Evolutionary conservation across 1,140 invertebrate genomes (phyloP), one percentile per base, ranked within the genome.

Genomic region (Muscidifurax raptorellus): DNA sequence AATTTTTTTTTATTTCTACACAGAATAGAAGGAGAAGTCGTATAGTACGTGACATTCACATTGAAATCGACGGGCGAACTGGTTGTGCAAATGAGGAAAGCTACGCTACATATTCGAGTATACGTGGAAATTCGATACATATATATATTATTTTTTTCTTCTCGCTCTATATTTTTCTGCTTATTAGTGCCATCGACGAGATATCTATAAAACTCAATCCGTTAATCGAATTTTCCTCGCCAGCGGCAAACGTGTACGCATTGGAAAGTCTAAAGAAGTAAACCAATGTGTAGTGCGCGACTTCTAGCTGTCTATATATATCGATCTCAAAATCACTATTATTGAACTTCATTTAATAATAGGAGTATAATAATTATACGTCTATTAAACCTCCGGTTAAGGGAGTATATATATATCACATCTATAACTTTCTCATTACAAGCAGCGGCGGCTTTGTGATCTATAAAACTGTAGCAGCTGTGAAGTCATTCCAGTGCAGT

Each of bases 401-500:
- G 36, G 36, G 36, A 52, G 13, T 52, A 18, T 52, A 52, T 47
- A 47, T 18, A 47, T 47, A 47, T 9, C 15, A 3, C 44, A 15
- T 3, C 36, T 47, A 47, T 47, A 47, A 47, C 44, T 47, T 47
- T 47, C 44, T 47, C 44, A 47, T 47, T 47, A 18, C 44, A 47
- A 47, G 44, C 44, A 47, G 44, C 44, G 44, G 44, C 22, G 64
- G 64, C 64, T 66, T 66, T 66, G 64, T 66, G 64, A 66, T 27
- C 22, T 18, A 30, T n/a, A 28, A n/a, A 15, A 12, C 66, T 10
- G 10, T 12, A 59, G 52, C 22, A n/a, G 32, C 47, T 25, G 77
- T 67, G 59, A 79, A 79, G 77, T 79, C 77, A 79, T 79, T 79
- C 59, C 28, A n/a, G 22, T 59, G 52, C 22, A 59, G 52, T 59